Evolutionary conservation across 2,888 invertebrate species (phyloP).

Genomic region (Drosophila vallismaia): DNA sequence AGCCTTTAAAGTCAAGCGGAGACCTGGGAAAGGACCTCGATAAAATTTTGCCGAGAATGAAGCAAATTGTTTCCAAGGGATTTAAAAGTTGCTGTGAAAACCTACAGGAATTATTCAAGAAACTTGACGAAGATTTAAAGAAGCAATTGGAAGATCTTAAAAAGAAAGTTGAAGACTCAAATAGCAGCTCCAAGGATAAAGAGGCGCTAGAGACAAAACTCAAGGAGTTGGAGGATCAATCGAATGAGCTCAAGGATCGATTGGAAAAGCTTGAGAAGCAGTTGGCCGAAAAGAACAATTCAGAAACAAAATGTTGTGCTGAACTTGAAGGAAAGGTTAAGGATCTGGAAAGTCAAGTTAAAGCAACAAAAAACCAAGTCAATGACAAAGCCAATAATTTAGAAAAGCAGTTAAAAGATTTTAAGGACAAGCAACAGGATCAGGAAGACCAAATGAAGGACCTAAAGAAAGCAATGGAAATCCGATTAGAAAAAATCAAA

Average conservation of each 20-base stretch:
- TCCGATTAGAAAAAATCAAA: not conserved
- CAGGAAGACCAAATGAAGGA: constrained; percentile 16
- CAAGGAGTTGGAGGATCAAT: not conserved
- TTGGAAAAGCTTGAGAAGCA: constrained; percentile 26
- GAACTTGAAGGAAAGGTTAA: constrained; percentile 6
- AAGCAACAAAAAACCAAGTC: not conserved
- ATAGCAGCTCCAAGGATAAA: not conserved
- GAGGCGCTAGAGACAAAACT: constrained; percentile 5
- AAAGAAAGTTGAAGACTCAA: not conserved
- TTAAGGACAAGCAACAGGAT: constrained; percentile 16
- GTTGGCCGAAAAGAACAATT: not conserved
- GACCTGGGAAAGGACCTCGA: constrained; percentile 53
- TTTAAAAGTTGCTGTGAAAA: constrained; percentile 43
- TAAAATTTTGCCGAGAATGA: constrained; percentile 32
- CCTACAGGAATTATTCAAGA: constrained; percentile 7
- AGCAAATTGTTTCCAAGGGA: constrained; percentile 1
- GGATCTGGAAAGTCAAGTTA: constrained; percentile 16
- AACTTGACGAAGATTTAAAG: constrained; percentile 16
- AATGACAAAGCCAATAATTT: not conserved
- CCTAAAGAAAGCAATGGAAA: not conserved
- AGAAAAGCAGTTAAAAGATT: constrained; percentile 15
- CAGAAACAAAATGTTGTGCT: constrained; percentile 34
- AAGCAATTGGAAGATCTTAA: constrained; percentile 5
- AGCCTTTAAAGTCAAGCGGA: constrained; percentile 7
- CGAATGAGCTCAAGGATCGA: not conserved